Conservation (phyloP, 2,113 vertebrate species). For the Uria aalge region DNA sequence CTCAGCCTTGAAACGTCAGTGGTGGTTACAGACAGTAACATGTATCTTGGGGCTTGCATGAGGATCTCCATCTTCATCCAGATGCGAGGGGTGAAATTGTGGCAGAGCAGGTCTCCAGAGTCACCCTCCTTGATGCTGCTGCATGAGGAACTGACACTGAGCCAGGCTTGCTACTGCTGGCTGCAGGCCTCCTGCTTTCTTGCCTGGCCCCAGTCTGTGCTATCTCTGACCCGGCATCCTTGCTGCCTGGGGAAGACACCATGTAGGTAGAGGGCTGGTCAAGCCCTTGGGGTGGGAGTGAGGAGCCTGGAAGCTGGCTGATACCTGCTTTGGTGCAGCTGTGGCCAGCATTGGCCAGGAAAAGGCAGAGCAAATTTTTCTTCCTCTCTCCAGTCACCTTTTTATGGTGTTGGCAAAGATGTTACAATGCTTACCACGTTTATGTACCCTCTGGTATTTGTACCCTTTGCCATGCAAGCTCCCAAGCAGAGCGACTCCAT, state of each 20-base stretch:
- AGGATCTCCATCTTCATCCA: background rate
- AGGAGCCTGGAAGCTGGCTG: background rate
- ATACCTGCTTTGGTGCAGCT: background rate
- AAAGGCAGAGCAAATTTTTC: background rate
- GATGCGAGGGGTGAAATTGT: background rate
- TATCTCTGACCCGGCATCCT: background rate
- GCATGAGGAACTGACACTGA: background rate
- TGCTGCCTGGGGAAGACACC: rapidly evolving
- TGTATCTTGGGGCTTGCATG: background rate
- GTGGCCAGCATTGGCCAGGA: background rate
- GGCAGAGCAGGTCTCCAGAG: background rate
- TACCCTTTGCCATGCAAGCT: background rate
- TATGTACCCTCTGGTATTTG: background rate
- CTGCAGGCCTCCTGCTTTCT: background rate
- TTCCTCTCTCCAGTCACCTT: background rate
- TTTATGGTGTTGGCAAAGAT: background rate
- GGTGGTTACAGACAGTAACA: background rate
- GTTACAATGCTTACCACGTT: rapidly evolving
- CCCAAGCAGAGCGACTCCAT: background rate
- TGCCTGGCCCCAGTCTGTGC: background rate
- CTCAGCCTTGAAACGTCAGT: background rate
- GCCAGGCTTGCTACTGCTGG: background rate
- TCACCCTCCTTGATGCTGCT: background rate
- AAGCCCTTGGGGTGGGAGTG: background rate
- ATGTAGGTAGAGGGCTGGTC: background rate